Conservation (phyloP, 2,888 invertebrate genomes). For the Sinelater perroti region DNA sequence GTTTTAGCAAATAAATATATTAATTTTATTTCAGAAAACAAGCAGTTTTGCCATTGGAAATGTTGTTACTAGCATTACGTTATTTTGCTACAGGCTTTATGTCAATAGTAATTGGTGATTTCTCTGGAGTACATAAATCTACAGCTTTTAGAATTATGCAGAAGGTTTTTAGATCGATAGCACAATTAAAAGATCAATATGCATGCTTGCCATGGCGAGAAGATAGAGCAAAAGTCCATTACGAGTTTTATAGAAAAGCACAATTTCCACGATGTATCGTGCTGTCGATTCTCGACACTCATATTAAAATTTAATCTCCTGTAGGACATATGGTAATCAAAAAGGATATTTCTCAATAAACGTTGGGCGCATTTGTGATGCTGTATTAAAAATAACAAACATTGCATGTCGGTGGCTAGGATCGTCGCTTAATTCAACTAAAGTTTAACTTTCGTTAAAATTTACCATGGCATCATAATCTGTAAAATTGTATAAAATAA, state of each 20-base stretch:
- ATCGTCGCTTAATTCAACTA: too few species aligned
- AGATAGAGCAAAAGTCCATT: not conserved
- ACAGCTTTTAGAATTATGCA: too few species aligned
- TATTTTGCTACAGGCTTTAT: not conserved
- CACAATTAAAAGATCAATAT: not conserved
- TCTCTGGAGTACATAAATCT: not conserved
- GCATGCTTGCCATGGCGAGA: not conserved
- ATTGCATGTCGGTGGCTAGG: conserved; percentile 7
- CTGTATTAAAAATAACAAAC: conserved; percentile 27
- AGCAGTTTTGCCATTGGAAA: not conserved
- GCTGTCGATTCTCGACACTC: conserved; percentile 1
- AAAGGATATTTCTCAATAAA: conserved; percentile 8
- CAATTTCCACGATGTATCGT: not conserved
- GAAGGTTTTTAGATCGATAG: not conserved
- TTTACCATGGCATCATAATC: too few species aligned
- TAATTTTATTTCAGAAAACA: conserved; percentile 2
- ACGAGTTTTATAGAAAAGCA: not conserved
- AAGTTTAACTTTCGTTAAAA: too few species aligned
- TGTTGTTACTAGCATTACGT: not conserved
- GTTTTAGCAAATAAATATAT: not conserved
- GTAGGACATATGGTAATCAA: conserved; percentile 2
- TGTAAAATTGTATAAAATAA: too few species aligned
- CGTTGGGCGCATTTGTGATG: conserved; percentile 28
- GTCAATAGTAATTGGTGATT: not conserved
- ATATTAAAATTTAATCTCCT: conserved; percentile 1